Percentiles rank a stretch among this genome's conserved stretches.
Conservation (phyloP, 2,113 vertebrate species). For the Oncorhynchus mykiss region DNA sequence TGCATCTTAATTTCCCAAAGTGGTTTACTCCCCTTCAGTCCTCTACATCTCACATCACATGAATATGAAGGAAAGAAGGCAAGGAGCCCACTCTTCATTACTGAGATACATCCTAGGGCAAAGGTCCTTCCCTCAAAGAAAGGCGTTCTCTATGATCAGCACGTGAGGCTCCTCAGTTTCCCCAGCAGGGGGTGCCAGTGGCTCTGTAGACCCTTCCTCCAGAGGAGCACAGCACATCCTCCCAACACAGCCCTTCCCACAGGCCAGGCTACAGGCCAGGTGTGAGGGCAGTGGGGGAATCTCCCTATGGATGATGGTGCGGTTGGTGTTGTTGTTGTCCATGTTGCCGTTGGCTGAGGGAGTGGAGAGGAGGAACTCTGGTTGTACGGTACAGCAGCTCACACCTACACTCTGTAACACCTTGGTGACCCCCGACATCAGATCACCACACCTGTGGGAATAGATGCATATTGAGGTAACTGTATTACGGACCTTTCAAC, state of each 20-base stretch:
- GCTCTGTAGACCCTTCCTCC: conserved; percentile 14
- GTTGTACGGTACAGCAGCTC: conserved; percentile 73
- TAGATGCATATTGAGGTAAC: neutral
- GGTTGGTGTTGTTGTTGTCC: neutral
- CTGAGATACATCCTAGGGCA: neutral
- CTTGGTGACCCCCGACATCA: conserved; percentile 58
- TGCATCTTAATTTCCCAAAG: too few species aligned
- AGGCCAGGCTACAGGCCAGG: conserved; percentile 62
- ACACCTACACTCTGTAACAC: conserved; percentile 67
- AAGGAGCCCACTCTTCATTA: neutral
- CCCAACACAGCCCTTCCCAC: conserved; percentile 59
- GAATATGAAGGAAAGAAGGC: too few species aligned
- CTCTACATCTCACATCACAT: too few species aligned
- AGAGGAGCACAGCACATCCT: conserved; percentile 66
- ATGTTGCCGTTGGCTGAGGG: neutral
- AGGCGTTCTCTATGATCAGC: conserved; percentile 59
- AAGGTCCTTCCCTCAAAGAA: conserved; percentile 39
- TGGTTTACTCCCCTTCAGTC: too few species aligned
- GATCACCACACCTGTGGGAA: conserved; percentile 52
- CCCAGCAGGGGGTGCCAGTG: conserved; percentile 22
- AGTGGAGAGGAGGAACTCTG: conserved; percentile 59
- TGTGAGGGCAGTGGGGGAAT: neutral
- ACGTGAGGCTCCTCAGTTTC: conserved; percentile 42
- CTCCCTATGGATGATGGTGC: conserved; percentile 25
- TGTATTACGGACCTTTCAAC: neutral